Evolutionary conservation across 2,113 vertebrate genomes (phyloP).

Genomic region (Taxidea taxus): DNA sequence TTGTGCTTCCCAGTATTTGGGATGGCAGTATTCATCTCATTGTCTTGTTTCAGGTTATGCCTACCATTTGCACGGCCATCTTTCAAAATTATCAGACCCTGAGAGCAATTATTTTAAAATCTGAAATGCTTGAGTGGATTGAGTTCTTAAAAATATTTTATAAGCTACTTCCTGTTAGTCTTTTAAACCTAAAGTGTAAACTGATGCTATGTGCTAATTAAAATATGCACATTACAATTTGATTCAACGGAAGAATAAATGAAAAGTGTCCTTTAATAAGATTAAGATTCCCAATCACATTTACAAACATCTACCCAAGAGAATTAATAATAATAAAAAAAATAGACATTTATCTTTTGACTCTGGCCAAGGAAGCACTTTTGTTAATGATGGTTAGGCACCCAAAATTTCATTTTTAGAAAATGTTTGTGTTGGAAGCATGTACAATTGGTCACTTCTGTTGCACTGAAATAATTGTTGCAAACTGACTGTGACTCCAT

Average conservation of each 20-base stretch:
- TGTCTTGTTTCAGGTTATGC: not conserved
- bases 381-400: not conserved
- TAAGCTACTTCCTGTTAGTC: not conserved
- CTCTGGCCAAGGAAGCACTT: not conserved
- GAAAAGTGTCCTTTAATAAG: constrained; percentile 9
- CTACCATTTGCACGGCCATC: not conserved
- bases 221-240: not conserved
- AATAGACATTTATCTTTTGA: not conserved
- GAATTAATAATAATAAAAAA: not conserved
- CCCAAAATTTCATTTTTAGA: not conserved
- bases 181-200: not conserved
- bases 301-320: not conserved
- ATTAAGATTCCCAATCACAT: not conserved
- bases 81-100: constrained; percentile 11
- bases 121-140: constrained; percentile 10
- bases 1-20: not conserved
- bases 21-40: not conserved
- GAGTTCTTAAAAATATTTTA: constrained; percentile 34
- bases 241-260: constrained; percentile 5
- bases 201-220: constrained; percentile 5
- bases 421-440: not conserved
- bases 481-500: not conserved
- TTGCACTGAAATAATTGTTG: not conserved
- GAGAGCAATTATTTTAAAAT: constrained; percentile 46
- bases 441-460: not conserved